Evolutionary conservation across 1,140 invertebrate genomes (phyloP).

Genomic region (Pachypeltis micranthus): DNA sequence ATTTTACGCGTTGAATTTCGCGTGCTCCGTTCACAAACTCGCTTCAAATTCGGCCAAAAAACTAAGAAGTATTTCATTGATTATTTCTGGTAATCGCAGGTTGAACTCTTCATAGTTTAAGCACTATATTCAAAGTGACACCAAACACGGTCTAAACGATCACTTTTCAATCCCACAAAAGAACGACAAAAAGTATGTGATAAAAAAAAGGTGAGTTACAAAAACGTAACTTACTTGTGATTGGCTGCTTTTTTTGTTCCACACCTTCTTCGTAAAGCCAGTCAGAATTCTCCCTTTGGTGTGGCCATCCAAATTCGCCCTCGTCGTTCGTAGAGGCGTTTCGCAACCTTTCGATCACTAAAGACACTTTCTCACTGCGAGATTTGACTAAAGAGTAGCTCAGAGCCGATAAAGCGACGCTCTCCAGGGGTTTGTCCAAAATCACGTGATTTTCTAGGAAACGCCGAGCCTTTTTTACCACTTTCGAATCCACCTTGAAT

Average conservation of each 20-base stretch:
- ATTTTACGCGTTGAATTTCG: too few relatives aligned
- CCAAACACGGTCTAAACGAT: too few relatives aligned
- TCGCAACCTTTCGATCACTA: slow-evolving; percentile 41
- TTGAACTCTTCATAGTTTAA: too few relatives aligned
- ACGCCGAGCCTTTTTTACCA: slow-evolving; percentile 38
- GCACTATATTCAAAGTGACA: too few relatives aligned
- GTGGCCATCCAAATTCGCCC: slow-evolving; percentile 50
- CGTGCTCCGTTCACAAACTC: too few relatives aligned
- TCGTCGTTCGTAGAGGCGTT: slow-evolving; percentile 49
- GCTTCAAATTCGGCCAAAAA: too few relatives aligned
- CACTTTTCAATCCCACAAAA: too few relatives aligned
- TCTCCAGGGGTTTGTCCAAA: slow-evolving; percentile 36
- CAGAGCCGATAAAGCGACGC: slow-evolving; percentile 42
- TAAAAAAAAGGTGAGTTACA: too few relatives aligned
- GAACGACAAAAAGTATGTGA: too few relatives aligned
- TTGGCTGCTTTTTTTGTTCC: slow-evolving; percentile 35
- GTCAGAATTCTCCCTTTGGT: slow-evolving; percentile 22
- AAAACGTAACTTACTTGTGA: slow-evolving; percentile 31
- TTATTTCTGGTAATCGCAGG: too few relatives aligned
- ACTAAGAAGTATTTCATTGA: too few relatives aligned
- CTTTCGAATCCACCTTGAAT: slow-evolving; percentile 39
- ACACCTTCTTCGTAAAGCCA: slow-evolving; percentile 34
- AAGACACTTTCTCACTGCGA: slow-evolving; percentile 41
- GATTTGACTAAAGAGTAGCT: slow-evolving; percentile 42
- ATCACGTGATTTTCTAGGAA: slow-evolving; percentile 44